phyloP scores from a whole-genome alignment of 2,113 vertebrate genomes.

The Aythya baeri region DNA sequence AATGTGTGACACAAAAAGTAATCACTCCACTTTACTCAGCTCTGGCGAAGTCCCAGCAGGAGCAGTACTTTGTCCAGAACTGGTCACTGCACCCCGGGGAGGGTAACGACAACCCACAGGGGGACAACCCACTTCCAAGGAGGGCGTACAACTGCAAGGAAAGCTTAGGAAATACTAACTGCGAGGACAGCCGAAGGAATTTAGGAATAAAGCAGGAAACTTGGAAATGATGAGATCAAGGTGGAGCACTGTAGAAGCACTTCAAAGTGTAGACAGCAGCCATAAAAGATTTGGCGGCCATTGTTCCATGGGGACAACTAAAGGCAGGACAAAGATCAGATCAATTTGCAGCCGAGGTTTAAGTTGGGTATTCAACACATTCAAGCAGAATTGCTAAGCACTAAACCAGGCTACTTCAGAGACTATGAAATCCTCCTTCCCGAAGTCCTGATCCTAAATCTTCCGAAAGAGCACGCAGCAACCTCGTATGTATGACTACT shows the following conservation, averaged over 20 bases:
- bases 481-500: background rate
- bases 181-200: background rate
- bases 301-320: background rate
- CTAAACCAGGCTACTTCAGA: background rate
- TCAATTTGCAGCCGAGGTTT: background rate
- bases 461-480: background rate
- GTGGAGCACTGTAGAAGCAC: background rate
- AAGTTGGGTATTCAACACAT: background rate
- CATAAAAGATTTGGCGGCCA: background rate
- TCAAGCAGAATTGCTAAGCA: background rate
- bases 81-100: background rate
- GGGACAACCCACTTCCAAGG: accelerated
- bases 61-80: background rate
- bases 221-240: background rate
- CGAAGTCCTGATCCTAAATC: background rate
- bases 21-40: background rate
- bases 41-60: background rate
- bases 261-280: background rate
- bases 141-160: background rate
- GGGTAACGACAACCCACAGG: background rate
- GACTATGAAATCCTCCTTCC: background rate
- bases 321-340: conserved; percentile 4
- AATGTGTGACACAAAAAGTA: background rate
- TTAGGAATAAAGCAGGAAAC: background rate
- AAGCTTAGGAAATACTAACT: background rate